Base-by-base conservation (phyloP, 2,888 invertebrate genomes). In the Chymomyza caudatula region DNA sequence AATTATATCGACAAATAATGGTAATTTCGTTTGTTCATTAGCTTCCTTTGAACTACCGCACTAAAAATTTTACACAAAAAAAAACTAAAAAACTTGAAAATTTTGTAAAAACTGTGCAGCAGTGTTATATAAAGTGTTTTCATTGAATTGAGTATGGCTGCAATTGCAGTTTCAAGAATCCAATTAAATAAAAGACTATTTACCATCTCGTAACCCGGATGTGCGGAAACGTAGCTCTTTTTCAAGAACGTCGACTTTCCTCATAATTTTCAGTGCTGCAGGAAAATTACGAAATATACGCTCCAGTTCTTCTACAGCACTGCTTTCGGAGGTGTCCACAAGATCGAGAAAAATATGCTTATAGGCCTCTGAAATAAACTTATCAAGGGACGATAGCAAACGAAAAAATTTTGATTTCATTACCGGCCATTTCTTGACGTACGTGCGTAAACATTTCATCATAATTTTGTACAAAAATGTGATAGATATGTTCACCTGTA, bases 391-490 rank as follows among this genome's bases (percentile, higher is more conserved):
- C n/a, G n/a, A n/a, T 2, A 47, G n/a, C 2, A 47, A 15, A 17
- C n/a, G 3, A 6, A 3, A 5, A 0, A 57, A 15, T 17, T n/a
- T 13, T 19, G 20, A 8, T 17, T 6, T 42, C 62, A 93, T 91
- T 89, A 95, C 95, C 92, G 70, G 93, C 91, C 20, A 97, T 91
- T 78, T 94, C 93, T 52, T 92, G 91, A 80, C 93, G 92, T 66
- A 97, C 91, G 59, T 92, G 93, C 37, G 89, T 88, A 77, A 94
- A 92, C 70, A 97, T 92, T 90, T 96, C 94, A 42, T 92, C 89
- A 91, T 94, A 97, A 92, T 97, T 97, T 65, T 90, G 91, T 59
- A 93, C 92, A 76, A 97, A 92, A 74, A 97, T 91, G 87, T 93
- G 93, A 77, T 94, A 91, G 77, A 96, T 92, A 90, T 96, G 94